Evolutionary conservation across 2,797 vertebrate genomes (phyloP).

Genomic region (Neostethus bicornis): DNA sequence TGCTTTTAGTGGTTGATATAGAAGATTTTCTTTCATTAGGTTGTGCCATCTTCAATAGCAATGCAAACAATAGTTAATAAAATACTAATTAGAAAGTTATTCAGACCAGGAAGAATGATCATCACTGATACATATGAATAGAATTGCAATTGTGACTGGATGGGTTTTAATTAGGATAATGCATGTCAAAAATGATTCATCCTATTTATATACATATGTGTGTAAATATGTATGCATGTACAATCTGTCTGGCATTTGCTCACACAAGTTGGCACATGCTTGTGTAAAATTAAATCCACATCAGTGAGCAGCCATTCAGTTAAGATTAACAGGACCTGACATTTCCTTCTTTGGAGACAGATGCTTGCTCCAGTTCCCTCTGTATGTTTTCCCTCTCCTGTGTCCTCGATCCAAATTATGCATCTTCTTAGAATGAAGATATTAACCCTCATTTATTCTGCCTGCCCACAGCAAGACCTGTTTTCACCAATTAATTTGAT

Average conservation of each 20-base stretch:
- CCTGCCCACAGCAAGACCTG: constrained; percentile 40
- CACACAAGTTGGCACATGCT: constrained; percentile 44
- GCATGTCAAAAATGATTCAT: neutral
- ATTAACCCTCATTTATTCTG: constrained; percentile 25
- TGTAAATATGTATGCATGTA: constrained; percentile 21
- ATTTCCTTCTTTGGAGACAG: constrained; percentile 71
- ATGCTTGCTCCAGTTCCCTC: constrained; percentile 71
- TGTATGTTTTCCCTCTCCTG: constrained; percentile 44
- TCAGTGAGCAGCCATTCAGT: constrained; percentile 73
- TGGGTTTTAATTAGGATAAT: neutral
- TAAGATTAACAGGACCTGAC: constrained; percentile 77
- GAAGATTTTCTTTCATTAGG: too few relatives aligned
- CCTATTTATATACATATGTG: neutral
- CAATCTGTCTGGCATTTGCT: constrained; percentile 30
- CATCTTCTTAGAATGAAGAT: constrained; percentile 49
- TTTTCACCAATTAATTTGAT: constrained; percentile 57
- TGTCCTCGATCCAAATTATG: constrained; percentile 52
- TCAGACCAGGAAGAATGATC: neutral
- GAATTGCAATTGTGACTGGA: neutral
- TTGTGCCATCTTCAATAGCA: neutral
- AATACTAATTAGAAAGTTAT: neutral
- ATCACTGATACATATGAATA: neutral
- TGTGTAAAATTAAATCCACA: constrained; percentile 73
- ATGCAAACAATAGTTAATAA: neutral
- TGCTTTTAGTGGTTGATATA: too few relatives aligned